Evolutionary conservation across 2,797 vertebrate genomes (phyloP).

Genomic region (Mormyrus hasselquistii): DNA sequence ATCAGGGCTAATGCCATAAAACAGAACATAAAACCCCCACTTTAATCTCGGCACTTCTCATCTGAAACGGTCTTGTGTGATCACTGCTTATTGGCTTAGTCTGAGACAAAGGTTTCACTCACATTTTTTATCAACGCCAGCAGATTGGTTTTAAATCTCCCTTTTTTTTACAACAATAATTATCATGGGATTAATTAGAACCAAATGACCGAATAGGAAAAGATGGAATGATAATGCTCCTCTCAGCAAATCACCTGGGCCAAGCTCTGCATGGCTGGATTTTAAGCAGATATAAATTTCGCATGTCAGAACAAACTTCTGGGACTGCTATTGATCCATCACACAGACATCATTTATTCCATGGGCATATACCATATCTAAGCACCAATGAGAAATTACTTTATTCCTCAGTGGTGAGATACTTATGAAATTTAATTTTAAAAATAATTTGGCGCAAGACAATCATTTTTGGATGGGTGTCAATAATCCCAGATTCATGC

Average conservation of each 20-base stretch:
- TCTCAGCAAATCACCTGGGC: background rate
- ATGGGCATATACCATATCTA: background rate
- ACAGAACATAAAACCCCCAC: background rate
- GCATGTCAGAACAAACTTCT: background rate
- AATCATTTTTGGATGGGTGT: background rate
- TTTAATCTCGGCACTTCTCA: background rate
- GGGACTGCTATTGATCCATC: background rate
- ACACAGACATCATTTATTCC: background rate
- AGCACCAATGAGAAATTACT: background rate
- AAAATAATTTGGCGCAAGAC: background rate
- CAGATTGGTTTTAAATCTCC: background rate
- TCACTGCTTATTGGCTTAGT: background rate
- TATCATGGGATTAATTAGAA: background rate
- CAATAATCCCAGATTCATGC: background rate
- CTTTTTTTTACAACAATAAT: background rate
- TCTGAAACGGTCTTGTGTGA: background rate
- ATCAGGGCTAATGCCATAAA: background rate
- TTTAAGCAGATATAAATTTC: background rate
- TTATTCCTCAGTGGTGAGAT: background rate
- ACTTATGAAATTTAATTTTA: background rate
- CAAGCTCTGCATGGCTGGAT: slow-evolving; percentile 1
- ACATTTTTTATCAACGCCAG: background rate
- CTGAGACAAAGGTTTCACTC: background rate
- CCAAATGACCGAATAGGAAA: background rate
- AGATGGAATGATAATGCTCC: background rate